A percentile compares a stretch with the other conserved stretches of the same genome.
These are phyloP conservation scores for Bradypodion ventrale DNA, from an alignment of 2,797 vertebrate genomes.

Conservation along the genomic window DNA sequence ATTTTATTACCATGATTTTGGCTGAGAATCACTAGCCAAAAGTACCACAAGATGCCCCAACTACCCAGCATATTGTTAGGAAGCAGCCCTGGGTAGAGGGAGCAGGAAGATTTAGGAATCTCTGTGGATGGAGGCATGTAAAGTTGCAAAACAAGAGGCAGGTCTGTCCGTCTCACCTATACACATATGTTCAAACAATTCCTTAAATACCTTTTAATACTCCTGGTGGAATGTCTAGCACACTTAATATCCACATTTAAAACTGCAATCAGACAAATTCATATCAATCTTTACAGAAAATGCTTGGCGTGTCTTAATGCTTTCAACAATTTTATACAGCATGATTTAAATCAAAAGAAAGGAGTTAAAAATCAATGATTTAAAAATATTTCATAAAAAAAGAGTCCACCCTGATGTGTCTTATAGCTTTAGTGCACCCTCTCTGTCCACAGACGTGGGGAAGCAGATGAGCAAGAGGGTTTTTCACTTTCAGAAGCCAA, in stretches of 20 bases:
- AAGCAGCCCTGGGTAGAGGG: constrained; percentile 33
- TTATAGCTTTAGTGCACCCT: constrained; percentile 16
- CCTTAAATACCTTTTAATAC: constrained; percentile 48
- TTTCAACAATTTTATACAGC: constrained; percentile 60
- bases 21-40: constrained; percentile 8
- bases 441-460: constrained; percentile 11
- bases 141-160: not conserved
- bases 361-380: constrained; percentile 56
- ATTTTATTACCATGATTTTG: constrained; percentile 32
- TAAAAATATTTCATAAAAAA: constrained; percentile 50
- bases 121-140: not conserved
- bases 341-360: constrained; percentile 51
- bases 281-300: constrained; percentile 67
- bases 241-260: constrained; percentile 64
- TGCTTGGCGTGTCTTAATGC: constrained; percentile 65
- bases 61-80: constrained; percentile 26
- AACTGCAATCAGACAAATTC: constrained; percentile 65
- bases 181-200: constrained; percentile 18
- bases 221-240: constrained; percentile 67
- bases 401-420: constrained; percentile 29
- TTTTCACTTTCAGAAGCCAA: constrained; percentile 17
- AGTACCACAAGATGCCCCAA: constrained; percentile 5
- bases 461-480: not conserved
- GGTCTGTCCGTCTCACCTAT: not conserved
- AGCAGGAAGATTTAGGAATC: constrained; percentile 10